Base-by-base conservation (phyloP, 2,113 vertebrate genomes). In the Triplophysa dalaica region DNA sequence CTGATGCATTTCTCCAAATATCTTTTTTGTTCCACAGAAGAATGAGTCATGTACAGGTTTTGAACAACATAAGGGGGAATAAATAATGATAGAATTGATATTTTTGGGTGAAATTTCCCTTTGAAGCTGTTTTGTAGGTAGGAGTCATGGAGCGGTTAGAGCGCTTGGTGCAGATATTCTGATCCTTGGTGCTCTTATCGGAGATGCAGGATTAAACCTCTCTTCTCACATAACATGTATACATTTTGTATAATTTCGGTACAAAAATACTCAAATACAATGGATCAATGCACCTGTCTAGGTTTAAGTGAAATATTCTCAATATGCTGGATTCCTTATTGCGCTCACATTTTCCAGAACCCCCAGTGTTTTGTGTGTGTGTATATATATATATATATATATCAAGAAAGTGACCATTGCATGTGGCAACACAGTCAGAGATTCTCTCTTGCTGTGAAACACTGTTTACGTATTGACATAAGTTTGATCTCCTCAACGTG, bases 401-500 rank as follows among this genome's bases (percentile, higher is more conserved):
- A 24, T 63, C 14, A 45, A 70, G 19, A 16, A 62, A 43, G 43
- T 17, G 54, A 56, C 38, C 54, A 50, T 38, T 78, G 75, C 73
- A 82, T 70, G 77, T 65, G 24, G 21, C 67, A 67, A 61, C 17
- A 33, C 26, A 68, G 43, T 48, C 70, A 81, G 62, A 22, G 21
- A 41, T 65, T n/a, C 26, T 60, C 38, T 84, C 72, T 76, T 80
- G 78, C 66, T 80, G 64, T 69, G 7, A n/a, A 52, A 16, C 75
- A n/a, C n/a, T 67, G 66, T 70, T 78, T 77, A 80, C 12, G 29
- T 73, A 76, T 68, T 56, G 50, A 8, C 24, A 50, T 54, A 64
- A 77, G 29, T 70, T 43, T 41, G 69, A 58, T 85, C 85, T 88
- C 87, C 70, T 88, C 56, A 78, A 21, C 86, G 48, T 90, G 69